Evolutionary conservation across 2,888 invertebrate genomes (phyloP), one percentile per base, ranked within the genome.

Genomic region (Xestia xanthographa): DNA sequence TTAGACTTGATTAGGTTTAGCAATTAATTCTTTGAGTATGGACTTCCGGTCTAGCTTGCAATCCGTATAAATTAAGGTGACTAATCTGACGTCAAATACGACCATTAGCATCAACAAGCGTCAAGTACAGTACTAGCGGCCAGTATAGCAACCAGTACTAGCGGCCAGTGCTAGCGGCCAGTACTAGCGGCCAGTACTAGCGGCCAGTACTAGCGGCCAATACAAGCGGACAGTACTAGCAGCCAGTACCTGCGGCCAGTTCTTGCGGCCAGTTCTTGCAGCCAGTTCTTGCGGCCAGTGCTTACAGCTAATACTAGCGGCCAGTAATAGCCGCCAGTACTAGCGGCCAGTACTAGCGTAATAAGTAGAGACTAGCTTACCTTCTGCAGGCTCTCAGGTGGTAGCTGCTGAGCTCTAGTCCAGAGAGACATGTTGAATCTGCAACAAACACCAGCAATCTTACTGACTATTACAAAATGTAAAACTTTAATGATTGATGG

Each of bases 401-500:
- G 98, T 89, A 98, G 97, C 95, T 98, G 98, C 94, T 99, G 98
- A 81, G 98, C 98, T 94, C 98, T 97, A 22, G 98, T 97, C 99
- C 99, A 99, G 94, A 99, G 97, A 89, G 98, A 97, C 98, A 98
- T 98, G 82, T 90, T 94, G 83, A 12, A 53, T 71, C 92, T 93
- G 86, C 79, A 89, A 86, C 82, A 43, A 72, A 41, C 8, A 48
- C 3, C 17, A 17, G 14, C 26, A 26, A 48, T 2, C 6, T 20
- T 48, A 48, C 48, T 22, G 22, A 48, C 9, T 48, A 22, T 48
- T 22, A 48, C 8, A 9, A 48, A 22, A 22, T 8, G 20, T 17
- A 8, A 48, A 48, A 48, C 20, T 48, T 45, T 20, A 20, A 20
- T 20, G 45, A 20, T 45, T 20, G 48, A 48, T 48, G 48, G 14